These are phyloP conservation scores for Drosophila vallismaia DNA, from an alignment of 2,888 invertebrate genomes.

Conservation along the genomic window DNA sequence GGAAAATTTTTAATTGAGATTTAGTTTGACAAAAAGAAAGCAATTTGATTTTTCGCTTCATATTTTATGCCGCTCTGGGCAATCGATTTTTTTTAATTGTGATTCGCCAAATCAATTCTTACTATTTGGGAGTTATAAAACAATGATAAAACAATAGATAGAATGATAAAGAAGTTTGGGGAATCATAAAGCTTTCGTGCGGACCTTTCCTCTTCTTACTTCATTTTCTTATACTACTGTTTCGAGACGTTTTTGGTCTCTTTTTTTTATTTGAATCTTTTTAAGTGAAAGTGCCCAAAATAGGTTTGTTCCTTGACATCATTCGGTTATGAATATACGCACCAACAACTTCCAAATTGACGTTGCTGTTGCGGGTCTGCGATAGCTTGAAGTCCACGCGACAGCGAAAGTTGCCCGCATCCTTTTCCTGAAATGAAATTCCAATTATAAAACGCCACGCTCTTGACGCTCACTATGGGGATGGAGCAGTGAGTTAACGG, in stretches of 20 bases:
- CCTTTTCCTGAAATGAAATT: constrained; percentile 85
- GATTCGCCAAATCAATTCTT: background rate
- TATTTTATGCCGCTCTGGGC: background rate
- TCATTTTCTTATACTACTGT: no score
- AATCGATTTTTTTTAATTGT: background rate
- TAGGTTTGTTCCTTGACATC: constrained; percentile 20
- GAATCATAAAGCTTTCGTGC: no score
- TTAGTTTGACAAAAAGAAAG: constrained; percentile 23
- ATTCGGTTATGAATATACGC: constrained; percentile 83
- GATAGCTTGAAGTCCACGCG: constrained; percentile 91
- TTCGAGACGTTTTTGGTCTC: background rate
- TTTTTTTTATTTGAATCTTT: background rate
- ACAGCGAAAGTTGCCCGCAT: constrained; percentile 90
- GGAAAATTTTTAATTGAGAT: constrained; percentile 37
- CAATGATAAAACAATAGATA: no score
- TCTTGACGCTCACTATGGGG: constrained; percentile 46
- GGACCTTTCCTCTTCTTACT: no score
- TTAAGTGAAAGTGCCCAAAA: constrained; percentile 1
- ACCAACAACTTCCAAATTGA: constrained; percentile 91
- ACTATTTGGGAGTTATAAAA: no score
- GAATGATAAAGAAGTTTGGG: no score
- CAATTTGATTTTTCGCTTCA: constrained; percentile 12
- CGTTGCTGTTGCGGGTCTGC: constrained; percentile 90
- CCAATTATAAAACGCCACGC: constrained; percentile 58
- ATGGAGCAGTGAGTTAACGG: background rate